Conservation (phyloP, 2,888 invertebrate species). For the Drosophila prostipennis region DNA sequence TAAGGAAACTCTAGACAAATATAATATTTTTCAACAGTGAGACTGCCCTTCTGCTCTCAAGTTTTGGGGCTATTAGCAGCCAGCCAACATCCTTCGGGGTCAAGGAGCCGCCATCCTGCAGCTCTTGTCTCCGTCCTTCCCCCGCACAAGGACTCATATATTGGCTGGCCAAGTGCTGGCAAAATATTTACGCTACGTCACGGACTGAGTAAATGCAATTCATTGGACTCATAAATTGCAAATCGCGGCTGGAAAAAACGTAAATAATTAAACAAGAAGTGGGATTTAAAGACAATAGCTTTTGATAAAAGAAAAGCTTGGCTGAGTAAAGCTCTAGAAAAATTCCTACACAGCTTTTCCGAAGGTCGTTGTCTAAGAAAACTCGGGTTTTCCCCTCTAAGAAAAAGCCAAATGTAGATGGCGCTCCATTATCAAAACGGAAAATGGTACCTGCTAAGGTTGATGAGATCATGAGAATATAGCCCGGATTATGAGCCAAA, state of each 20-base stretch:
- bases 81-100: slow-evolving; percentile 55
- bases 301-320: slow-evolving; percentile 3
- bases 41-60: slow-evolving; percentile 43
- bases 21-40: no score
- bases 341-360: slow-evolving; percentile 12
- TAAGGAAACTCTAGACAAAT: no score
- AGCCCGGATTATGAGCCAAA: slow-evolving; percentile 5
- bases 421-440: not conserved
- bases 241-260: slow-evolving; percentile 18
- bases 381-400: not conserved
- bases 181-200: slow-evolving; percentile 52
- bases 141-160: slow-evolving; percentile 51
- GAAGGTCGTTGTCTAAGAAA: slow-evolving; percentile 19
- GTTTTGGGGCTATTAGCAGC: slow-evolving; percentile 61
- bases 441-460: not conserved
- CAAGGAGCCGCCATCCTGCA: slow-evolving; percentile 44
- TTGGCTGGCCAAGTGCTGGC: slow-evolving; percentile 46
- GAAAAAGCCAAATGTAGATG: slow-evolving; percentile 24
- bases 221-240: slow-evolving; percentile 63
- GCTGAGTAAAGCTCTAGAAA: slow-evolving; percentile 1
- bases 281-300: slow-evolving; percentile 1
- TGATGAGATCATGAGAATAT: not conserved
- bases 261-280: slow-evolving; percentile 23
- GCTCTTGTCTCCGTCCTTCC: slow-evolving; percentile 18
- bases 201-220: slow-evolving; percentile 56